These are phyloP conservation scores for Alitta virens DNA, from an alignment of 2,888 invertebrate genomes.

Conservation along the genomic window DNA sequence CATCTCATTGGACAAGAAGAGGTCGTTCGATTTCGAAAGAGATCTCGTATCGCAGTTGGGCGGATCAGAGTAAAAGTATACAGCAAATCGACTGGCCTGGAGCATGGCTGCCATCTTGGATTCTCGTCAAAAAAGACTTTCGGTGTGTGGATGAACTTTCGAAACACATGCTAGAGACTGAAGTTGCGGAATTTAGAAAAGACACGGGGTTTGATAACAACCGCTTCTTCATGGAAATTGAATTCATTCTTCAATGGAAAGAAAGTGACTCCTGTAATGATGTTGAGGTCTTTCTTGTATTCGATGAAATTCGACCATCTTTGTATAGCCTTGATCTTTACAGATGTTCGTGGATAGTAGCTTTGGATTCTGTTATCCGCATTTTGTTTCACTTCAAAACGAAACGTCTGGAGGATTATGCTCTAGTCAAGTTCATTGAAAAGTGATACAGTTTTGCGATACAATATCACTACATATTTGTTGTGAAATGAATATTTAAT, in stretches of 20 bases:
- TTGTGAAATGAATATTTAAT: no score
- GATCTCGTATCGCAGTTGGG: conserved; percentile 12
- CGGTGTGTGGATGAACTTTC: conserved; percentile 5
- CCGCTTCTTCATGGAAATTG: conserved; percentile 9
- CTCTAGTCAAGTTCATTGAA: conserved; percentile 12
- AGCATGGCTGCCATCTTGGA: conserved; percentile 1
- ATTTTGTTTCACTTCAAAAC: conserved; percentile 6
- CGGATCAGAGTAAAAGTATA: conserved; percentile 9
- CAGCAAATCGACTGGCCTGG: conserved; percentile 6
- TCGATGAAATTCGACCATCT: conserved; percentile 7
- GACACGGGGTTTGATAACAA: conserved; percentile 13
- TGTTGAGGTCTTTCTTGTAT: conserved; percentile 8
- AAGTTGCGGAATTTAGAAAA: conserved; percentile 3
- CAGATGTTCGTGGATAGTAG: conserved; percentile 1
- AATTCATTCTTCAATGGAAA: conserved; percentile 14
- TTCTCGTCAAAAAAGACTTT: conserved; percentile 9
- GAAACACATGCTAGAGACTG: conserved; percentile 9
- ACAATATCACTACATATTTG: no score
- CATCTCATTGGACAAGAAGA: conserved; percentile 6
- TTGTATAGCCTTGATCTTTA: conserved; percentile 10
- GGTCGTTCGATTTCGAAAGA: conserved; percentile 1
- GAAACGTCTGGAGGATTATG: conserved; percentile 5
- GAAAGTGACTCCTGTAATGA: conserved; percentile 11
- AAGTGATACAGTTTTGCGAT: no score
- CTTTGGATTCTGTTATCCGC: conserved; percentile 5